Percentiles rank a stretch among this genome's conserved stretches.
These are phyloP conservation scores for Platyrinchus mystaceus DNA, from an alignment of 2,797 vertebrate genomes.

Conservation along the genomic window DNA sequence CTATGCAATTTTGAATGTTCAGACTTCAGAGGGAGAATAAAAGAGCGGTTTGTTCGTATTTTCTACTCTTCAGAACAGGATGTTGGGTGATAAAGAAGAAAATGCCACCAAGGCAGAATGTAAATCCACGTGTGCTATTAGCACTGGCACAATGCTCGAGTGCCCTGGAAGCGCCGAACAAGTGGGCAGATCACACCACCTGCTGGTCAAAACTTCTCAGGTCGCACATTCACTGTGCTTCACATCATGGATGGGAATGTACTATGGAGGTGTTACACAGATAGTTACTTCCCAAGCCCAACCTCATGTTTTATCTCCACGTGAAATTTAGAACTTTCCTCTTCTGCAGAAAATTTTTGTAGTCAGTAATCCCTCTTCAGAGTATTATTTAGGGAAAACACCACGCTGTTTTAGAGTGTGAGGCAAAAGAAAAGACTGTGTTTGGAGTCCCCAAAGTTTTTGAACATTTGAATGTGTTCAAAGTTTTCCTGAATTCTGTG, in stretches of 20 bases:
- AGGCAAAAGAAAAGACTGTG: background rate
- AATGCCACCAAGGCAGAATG: background rate
- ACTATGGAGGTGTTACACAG: fast-evolving
- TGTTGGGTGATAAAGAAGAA: background rate
- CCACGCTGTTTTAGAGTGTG: background rate
- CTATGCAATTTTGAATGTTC: background rate
- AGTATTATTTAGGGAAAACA: background rate
- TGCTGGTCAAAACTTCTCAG: constrained; percentile 57
- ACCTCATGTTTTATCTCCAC: background rate
- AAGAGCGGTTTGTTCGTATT: background rate
- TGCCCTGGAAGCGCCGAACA: background rate
- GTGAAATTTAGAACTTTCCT: background rate
- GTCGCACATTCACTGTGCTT: background rate
- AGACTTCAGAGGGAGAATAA: background rate
- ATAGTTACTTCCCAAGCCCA: background rate
- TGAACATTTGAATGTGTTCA: background rate
- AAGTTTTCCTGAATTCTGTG: background rate
- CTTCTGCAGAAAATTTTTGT: background rate
- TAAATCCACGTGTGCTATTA: background rate
- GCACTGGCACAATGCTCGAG: background rate
- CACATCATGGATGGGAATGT: fast-evolving
- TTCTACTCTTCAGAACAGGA: constrained; percentile 24
- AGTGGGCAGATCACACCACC: constrained; percentile 62
- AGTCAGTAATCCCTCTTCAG: background rate
- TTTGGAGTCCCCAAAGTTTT: background rate